Base-by-base conservation (phyloP, 2,113 vertebrate genomes). In the Struthio camelus region DNA sequence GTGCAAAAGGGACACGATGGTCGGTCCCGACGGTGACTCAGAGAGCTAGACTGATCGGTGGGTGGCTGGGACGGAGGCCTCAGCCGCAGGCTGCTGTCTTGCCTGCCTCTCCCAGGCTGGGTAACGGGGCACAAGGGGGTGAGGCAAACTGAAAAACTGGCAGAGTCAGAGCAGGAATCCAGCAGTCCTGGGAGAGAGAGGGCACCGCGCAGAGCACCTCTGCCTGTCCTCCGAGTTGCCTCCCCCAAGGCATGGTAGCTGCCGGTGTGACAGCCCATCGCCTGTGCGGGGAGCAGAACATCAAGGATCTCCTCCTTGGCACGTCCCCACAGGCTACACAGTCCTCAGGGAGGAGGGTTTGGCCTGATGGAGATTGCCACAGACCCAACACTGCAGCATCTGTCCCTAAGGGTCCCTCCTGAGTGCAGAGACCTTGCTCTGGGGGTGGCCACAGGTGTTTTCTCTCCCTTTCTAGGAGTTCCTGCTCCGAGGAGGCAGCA, bases 341-440 rank as follows among this genome's bases (percentile, higher is more conserved):
- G 5, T 59, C 42, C 82, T 14, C 38, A 11, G 76, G 58, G 23
- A 67, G 12, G 30, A 78, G 38, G 23, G 24, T 23, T 54, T 30
- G 18, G 38, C 38, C 23, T 4, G 6, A 46, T 22, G 9, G 12
- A 48, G 25, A 3, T 91, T 79, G 69, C 56, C 50, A 11, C 48
- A 22, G 38, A 4, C 18, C 13, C 9, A 17, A 11, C 40, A 20
- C 32, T 23, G 27, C 36, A 4, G 11, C 13, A 22, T 13, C 64
- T 53, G 15, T 28, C 22, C 17, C 32, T 30, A 56, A 42, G 62
- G 65, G 6, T 24, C 25, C 14, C 38, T 76, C 65, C 28, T 18
- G n/a, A 40, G 27, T 1, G 0, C 32, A 23, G 42, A 70, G 30
- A 3, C 1, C 32, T 78, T 80, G 16, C n/a, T 59, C 24, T 46